Percentiles rank a stretch among this genome's conserved stretches.
These are phyloP conservation scores for Sigmodon hispidus DNA, from an alignment of 2,113 vertebrate species.

Conservation along the genomic window DNA sequence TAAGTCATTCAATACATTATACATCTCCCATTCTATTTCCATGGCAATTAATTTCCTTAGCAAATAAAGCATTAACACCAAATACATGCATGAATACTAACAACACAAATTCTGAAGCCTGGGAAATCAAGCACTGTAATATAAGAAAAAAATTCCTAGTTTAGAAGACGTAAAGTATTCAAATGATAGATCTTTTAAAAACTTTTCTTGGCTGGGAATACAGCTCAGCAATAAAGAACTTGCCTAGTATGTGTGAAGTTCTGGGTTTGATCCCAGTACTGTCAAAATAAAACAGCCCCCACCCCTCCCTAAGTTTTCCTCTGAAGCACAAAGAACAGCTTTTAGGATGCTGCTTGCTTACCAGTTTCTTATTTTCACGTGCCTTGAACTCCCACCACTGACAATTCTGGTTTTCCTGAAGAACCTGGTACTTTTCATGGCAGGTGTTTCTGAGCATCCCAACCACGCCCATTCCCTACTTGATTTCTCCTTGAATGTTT, in stretches of 20 bases:
- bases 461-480: background rate
- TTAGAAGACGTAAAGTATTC: conserved; percentile 31
- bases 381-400: conserved; percentile 6
- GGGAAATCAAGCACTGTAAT: conserved; percentile 46
- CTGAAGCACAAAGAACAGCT: conserved; percentile 37
- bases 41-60: conserved; percentile 36
- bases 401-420: background rate
- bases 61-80: conserved; percentile 41
- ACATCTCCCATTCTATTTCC: conserved; percentile 31
- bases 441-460: background rate
- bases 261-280: background rate
- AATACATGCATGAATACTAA: background rate
- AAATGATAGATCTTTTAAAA: conserved; percentile 37
- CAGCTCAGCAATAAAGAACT: background rate
- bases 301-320: conserved; percentile 11
- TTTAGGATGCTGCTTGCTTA: conserved; percentile 18
- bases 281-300: background rate
- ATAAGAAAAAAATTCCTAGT: background rate
- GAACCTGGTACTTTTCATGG: conserved; percentile 15
- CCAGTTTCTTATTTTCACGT: background rate
- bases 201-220: background rate
- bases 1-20: conserved; percentile 8
- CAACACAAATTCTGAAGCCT: conserved; percentile 4
- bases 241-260: background rate
- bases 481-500: background rate